These are phyloP conservation scores for Phasianus colchicus DNA, from an alignment of 2,113 vertebrate genomes.

Conservation along the genomic window DNA sequence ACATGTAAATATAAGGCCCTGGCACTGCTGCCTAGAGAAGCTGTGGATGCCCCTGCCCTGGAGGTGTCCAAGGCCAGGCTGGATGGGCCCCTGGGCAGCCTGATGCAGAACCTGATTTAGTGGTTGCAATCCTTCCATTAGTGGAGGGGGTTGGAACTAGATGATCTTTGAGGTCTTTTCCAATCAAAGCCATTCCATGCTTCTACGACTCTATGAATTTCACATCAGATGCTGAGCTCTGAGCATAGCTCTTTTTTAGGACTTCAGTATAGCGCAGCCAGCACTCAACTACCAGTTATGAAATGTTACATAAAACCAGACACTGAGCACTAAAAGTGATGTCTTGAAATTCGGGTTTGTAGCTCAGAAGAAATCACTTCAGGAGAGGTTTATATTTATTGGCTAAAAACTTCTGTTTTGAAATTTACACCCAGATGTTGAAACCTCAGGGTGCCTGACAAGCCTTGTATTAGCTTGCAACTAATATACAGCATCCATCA, in stretches of 20 bases:
- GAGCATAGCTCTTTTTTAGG: not conserved
- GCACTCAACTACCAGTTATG: not conserved
- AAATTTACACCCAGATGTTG: not conserved
- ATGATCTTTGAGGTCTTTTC: too few species aligned
- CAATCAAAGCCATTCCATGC: too few species aligned
- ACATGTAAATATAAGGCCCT: too few species aligned
- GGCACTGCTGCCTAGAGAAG: too few species aligned
- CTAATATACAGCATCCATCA: not conserved
- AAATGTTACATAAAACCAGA: not conserved
- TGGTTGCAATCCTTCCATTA: too few species aligned
- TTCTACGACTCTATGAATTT: too few species aligned
- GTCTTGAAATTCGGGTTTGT: fast-evolving
- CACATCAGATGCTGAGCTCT: not conserved
- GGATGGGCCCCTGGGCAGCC: too few species aligned
- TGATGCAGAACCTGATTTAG: too few species aligned
- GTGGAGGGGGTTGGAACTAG: too few species aligned
- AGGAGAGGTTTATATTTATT: not conserved
- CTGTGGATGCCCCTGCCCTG: too few species aligned
- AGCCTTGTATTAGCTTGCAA: not conserved
- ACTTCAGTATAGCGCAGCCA: not conserved
- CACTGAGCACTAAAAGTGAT: not conserved
- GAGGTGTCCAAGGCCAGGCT: too few species aligned
- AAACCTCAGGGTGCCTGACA: not conserved
- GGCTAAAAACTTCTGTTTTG: not conserved
- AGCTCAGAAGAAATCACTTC: not conserved